phyloP scores from a whole-genome alignment of 2,113 vertebrate species.

The Panurus biarmicus region DNA sequence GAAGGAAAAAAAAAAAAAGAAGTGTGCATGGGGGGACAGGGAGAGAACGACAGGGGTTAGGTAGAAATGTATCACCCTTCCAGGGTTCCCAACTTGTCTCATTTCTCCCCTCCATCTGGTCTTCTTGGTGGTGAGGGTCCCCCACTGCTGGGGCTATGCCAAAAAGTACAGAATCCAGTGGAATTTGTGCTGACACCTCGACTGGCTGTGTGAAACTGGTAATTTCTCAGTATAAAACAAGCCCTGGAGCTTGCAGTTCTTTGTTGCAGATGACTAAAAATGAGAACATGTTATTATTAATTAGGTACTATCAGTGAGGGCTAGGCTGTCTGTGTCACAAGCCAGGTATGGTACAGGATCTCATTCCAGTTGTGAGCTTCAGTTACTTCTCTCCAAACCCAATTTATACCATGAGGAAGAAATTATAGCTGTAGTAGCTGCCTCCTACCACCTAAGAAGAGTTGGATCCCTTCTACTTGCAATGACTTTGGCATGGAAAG shows the following conservation, averaged over 20 bases:
- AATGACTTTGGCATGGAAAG: not conserved
- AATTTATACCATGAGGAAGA: not conserved
- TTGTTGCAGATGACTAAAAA: not conserved
- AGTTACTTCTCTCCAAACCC: not conserved
- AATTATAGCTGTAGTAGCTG: not conserved
- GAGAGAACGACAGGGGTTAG: not conserved
- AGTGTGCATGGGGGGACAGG: not conserved
- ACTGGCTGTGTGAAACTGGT: not conserved
- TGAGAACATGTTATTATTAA: not conserved
- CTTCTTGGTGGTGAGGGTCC: not conserved
- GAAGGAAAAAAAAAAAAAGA: not conserved
- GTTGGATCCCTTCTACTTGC: not conserved
- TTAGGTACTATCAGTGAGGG: not conserved
- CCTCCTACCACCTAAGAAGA: not conserved
- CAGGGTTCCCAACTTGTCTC: rapidly evolving
- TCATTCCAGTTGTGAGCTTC: not conserved
- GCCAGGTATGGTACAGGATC: not conserved
- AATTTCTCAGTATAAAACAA: not conserved
- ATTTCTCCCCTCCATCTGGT: not conserved
- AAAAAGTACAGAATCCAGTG: not conserved
- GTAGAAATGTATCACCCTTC: not conserved
- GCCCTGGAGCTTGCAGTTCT: not conserved
- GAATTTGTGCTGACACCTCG: not conserved
- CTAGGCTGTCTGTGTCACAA: not conserved
- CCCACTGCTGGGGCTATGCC: not conserved